Evolutionary conservation across 2,113 vertebrate genomes (phyloP), one percentile per base, ranked within the genome.

Genomic region (Antechinus flavipes): DNA sequence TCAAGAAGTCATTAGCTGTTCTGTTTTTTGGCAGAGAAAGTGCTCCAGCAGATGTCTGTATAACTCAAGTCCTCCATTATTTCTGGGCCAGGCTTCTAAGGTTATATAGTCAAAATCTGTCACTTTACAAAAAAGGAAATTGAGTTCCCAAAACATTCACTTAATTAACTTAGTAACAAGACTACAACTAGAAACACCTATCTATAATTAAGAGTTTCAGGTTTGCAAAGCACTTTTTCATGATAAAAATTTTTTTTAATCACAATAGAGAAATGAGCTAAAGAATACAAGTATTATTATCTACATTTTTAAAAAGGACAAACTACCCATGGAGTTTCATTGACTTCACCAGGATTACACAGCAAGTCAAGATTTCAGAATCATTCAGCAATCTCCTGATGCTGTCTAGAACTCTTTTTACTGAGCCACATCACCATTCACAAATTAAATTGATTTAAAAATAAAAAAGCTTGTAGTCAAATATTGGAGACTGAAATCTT

Each of bases 381-480:
- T 61, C 58, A 61, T 30, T 30, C 27, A 30, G 2, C 12, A 0
- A 2, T 61, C 10, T 61, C 58, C 58, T 61, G 58, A 14, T 30
- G 27, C 27, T 11, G 11, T 61, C 27, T 61, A 61, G 27, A 61
- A 26, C 3, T 30, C 11, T 30, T 27, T 61, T 11, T 27, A 61
- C 27, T 30, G 58, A 3, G 27, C 58, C 58, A 61, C 58, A 30
- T 2, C 9, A 30, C 27, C 58, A 61, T 30, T 30, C 93, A 94
- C 96, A 97, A 98, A 97, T 91, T 84, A 94, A 92, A 96, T 97
- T 96, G 95, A 94, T 94, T 93, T 97, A 97, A 97, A 93, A 96
- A 52, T 49, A 7, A 19, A 49, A 94, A 11, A 94, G 95, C 97
- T 98, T 98, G 97, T 42, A 94, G 94, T 46, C 97, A 98, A 98